phyloP scores from a whole-genome alignment of 92 coral and sea anemone genomes.

The Phenganax stokvisi region DNA sequence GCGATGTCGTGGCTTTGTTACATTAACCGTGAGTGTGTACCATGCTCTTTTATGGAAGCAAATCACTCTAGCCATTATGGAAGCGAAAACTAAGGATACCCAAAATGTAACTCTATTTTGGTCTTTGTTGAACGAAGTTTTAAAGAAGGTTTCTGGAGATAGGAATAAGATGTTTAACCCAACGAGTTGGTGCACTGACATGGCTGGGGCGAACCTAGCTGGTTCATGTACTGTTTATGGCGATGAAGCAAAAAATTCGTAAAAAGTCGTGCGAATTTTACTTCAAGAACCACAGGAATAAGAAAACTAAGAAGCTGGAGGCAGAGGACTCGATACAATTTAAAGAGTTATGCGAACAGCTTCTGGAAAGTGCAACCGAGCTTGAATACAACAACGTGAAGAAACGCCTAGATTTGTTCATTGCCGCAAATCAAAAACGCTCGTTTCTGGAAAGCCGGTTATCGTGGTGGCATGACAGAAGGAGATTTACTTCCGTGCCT shows the following conservation, averaged over 20 bases:
- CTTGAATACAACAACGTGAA: slow-evolving; percentile 31
- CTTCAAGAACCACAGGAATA: slow-evolving; percentile 47
- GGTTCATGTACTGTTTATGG: slow-evolving; percentile 45
- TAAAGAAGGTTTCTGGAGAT: slow-evolving; percentile 24
- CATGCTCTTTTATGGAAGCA: slow-evolving; percentile 45
- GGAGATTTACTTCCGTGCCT: slow-evolving; percentile 55
- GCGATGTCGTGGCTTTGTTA: slow-evolving; percentile 49
- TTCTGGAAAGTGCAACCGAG: slow-evolving; percentile 20
- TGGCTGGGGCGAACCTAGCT: slow-evolving; percentile 57
- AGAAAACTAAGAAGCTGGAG: slow-evolving; percentile 13
- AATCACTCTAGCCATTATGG: slow-evolving; percentile 45
- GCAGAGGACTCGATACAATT: slow-evolving; percentile 20
- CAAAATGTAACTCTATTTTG: slow-evolving; percentile 41
- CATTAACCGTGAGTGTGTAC: slow-evolving; percentile 50
- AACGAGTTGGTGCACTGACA: slow-evolving; percentile 51
- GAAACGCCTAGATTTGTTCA: slow-evolving; percentile 22
- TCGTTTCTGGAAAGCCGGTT: slow-evolving; percentile 45
- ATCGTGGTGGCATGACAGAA: slow-evolving; percentile 56
- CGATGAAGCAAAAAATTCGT: slow-evolving; percentile 23
- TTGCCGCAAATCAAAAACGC: slow-evolving; percentile 7
- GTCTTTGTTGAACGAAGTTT: slow-evolving; percentile 41
- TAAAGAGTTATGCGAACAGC: slow-evolving; percentile 25
- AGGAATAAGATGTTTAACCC: slow-evolving; percentile 39
- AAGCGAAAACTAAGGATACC: slow-evolving; percentile 29
- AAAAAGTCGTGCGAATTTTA: slow-evolving; percentile 55